Percentiles rank a stretch among this genome's conserved stretches.
phyloP scores from a whole-genome alignment of 1,140 invertebrate species.

The Harpegnathos saltator region DNA sequence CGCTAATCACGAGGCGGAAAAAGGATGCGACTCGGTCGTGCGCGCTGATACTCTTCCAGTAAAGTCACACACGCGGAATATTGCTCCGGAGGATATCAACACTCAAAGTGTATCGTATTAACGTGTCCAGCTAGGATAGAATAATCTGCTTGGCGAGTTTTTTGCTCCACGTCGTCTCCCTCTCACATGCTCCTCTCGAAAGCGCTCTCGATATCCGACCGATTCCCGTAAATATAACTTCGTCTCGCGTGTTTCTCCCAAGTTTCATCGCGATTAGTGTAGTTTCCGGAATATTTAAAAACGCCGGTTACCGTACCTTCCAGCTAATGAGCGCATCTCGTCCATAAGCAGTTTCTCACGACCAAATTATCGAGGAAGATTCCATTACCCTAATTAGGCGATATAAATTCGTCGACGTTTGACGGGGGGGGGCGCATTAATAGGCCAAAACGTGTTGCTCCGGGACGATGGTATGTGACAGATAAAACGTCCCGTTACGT shows the following conservation, averaged over 20 bases:
- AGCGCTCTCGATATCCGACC: no score
- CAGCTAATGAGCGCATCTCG: background rate
- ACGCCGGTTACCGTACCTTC: background rate
- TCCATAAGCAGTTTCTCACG: background rate
- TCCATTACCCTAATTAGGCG: slow-evolving; percentile 76
- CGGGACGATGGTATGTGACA: slow-evolving; percentile 54
- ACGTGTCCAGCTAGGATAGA: no score
- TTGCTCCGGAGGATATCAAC: no score
- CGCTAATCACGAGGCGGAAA: background rate
- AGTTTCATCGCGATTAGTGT: slow-evolving; percentile 38
- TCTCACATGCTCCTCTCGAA: no score
- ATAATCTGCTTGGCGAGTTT: no score
- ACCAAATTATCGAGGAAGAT: background rate
- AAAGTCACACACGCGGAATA: no score
- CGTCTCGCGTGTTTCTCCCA: background rate
- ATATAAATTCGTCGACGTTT: slow-evolving; percentile 68
- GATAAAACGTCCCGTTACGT: slow-evolving; percentile 25
- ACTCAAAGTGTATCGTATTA: no score
- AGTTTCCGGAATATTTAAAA: slow-evolving; percentile 6
- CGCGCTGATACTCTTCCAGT: no score
- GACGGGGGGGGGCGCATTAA: slow-evolving; percentile 55
- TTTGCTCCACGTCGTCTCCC: no score
- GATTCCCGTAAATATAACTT: no score
- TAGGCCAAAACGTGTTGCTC: slow-evolving; percentile 49
- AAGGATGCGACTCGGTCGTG: no score